Evolutionary conservation across 2,888 invertebrate species (phyloP), one percentile per base, ranked within the genome.

Genomic region (Trichopria drosophilae): DNA sequence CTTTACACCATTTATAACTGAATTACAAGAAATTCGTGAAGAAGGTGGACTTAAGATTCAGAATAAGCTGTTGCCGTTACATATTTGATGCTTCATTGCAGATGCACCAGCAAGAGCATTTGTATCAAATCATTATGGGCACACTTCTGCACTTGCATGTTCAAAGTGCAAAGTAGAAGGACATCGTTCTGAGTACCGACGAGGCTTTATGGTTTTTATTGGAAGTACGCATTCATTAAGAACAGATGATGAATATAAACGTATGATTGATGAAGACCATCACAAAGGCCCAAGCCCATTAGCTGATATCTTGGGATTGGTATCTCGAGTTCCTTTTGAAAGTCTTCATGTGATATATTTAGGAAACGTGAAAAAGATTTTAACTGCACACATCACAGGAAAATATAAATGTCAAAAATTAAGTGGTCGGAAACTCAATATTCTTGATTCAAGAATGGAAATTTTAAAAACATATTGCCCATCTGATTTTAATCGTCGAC

Each of bases 81-180:
- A 15, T 18, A 34, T 34, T 16, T n/a, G 34, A 4, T 34, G 34
- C 16, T 34, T 34, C 12, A 34, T 34, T 34, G 34, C 16, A 7
- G 34, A 34, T 34, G 34, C 18, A 7, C 34, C 34, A n/a, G 34
- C 34, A 19, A 9, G 34, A 18, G 34, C 34, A 5, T 34, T 34
- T 34, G 34, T 16, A 15, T 6, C 20, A n/a, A 31, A 31, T 9
- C 32, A 31, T n/a, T n/a, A n/a, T n/a, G n/a, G n/a, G n/a, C n/a
- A n/a, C n/a, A n/a, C n/a, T n/a, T n/a, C n/a, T n/a, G 3, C 12
- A n/a, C 12, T 5, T 12, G 15, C 32, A 12, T 31, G 32, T 10
- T 31, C 32, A 12, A 31, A 31, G 7, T 31, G 32, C 18, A 31
- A 31, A n/a, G 32, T 31, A 3, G 6, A 31, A n/a, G 32, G 32